Conservation (phyloP, 2,888 invertebrate species). For the Macrophya annulata region DNA sequence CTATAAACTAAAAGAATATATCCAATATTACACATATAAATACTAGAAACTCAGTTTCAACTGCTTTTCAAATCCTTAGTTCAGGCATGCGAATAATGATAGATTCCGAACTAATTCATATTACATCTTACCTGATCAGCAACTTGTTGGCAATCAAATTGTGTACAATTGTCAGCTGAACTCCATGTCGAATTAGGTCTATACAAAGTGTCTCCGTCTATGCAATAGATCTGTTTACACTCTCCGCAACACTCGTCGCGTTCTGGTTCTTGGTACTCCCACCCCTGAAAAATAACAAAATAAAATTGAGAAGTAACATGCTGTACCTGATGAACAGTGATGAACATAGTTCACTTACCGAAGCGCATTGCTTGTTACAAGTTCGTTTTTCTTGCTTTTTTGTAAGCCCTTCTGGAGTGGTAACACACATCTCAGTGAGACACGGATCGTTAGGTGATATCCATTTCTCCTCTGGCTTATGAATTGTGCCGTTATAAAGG, state of each 20-base stretch:
- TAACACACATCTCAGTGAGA: constrained; percentile 80
- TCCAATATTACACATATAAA: background rate
- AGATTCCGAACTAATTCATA: background rate
- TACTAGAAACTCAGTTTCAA: background rate
- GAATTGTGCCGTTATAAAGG: constrained; percentile 80
- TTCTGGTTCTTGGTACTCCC: constrained; percentile 73
- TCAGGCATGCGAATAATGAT: background rate
- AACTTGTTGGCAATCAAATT: constrained; percentile 81
- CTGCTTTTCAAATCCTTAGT: background rate
- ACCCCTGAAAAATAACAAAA: constrained; percentile 71
- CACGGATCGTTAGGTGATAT: constrained; percentile 81
- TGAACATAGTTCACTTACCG: constrained; percentile 62
- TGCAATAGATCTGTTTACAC: constrained; percentile 83
- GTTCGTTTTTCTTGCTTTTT: constrained; percentile 78
- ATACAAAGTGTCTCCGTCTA: constrained; percentile 80
- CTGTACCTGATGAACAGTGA: background rate
- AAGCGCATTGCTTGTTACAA: constrained; percentile 80
- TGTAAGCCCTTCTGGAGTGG: constrained; percentile 78
- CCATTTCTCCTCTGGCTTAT: constrained; percentile 81
- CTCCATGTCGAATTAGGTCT: constrained; percentile 83
- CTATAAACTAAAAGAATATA: constrained; percentile 79
- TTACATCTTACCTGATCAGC: constrained; percentile 69
- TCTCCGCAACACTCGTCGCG: constrained; percentile 83
- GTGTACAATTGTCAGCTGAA: constrained; percentile 85
- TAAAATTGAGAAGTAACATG: constrained; percentile 59